Evolutionary conservation across 2,888 invertebrate species (phyloP), one percentile per base, ranked within the genome.

Genomic region (Chelonus formosanus): DNA sequence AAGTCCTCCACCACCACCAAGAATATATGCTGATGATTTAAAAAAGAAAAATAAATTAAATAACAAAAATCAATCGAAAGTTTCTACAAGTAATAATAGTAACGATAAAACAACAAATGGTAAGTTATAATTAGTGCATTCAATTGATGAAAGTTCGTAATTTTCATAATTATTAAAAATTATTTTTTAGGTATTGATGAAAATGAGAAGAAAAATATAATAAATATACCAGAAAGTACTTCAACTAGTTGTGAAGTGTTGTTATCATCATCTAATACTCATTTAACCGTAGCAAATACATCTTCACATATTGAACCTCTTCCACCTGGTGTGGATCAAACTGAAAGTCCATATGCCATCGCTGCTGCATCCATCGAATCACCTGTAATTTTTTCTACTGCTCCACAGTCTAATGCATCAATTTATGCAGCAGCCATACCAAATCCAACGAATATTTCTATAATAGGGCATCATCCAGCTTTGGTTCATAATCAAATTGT

Each of bases 321-420:
- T n/a, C 87, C 87, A 10, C 88, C 88, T 5, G 88, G 87, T 3
- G 87, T 88, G 0, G 88, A 88, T 72, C 78, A 85, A 5, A 80
- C 85, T 3, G 86, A 86, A 57, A 74, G 83, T 52, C 76, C 84
- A 2, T 84, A 81, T 50, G 66, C 79, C 4, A 68, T 80, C 5
- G 75, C 80, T 6, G 76, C 79, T 5, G 73, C 80, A 3, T 74
- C 78, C 3, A 68, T 82, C 7, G 80, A 81, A 47, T 75, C 80
- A 4, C 77, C 75, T 8, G 78, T 82, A 45, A 74, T 82, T 5
- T 78, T 82, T 57, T 65, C 73, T 6, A 71, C 79, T 4, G 74
- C 78, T 36, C 76, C 77, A 3, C 79, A 79, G 60, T 74, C 73
- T 3, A 78, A 78, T 70, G 58, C 67, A 44, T 52, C 61, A 40